A percentile compares a stretch with the other conserved stretches of the same genome.
phyloP scores from a whole-genome alignment of 2,888 invertebrate species.

The Drosophila infuscata region DNA sequence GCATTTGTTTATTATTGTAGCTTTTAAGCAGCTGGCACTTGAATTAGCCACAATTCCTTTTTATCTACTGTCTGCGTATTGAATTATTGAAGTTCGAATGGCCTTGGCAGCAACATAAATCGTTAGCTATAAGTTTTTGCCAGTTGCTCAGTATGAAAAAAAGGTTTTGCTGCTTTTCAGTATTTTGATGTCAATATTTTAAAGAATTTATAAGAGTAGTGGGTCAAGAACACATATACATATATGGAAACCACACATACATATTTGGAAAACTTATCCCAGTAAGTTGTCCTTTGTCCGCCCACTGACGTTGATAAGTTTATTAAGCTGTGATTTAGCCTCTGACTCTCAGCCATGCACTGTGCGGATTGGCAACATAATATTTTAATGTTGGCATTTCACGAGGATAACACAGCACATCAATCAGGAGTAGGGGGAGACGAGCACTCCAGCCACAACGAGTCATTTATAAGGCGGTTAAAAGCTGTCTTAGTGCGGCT shows the following conservation, averaged over 20 bases:
- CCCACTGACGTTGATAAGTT: constrained; percentile 51
- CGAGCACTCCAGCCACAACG: not conserved
- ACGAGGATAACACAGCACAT: constrained; percentile 57
- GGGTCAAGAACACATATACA: constrained; percentile 11
- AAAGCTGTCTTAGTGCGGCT: constrained; percentile 23
- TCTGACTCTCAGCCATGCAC: constrained; percentile 13
- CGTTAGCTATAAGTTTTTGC: constrained; percentile 48
- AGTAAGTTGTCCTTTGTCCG: constrained; percentile 44
- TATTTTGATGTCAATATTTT: constrained; percentile 59
- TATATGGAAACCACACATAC: constrained; percentile 10
- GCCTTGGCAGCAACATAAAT: constrained; percentile 64
- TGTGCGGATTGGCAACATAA: constrained; percentile 56
- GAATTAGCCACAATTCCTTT: not conserved
- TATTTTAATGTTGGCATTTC: constrained; percentile 70
- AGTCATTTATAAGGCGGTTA: constrained; percentile 14
- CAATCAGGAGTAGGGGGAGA: constrained; percentile 9
- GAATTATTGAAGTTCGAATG: constrained; percentile 45
- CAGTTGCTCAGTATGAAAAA: constrained; percentile 5
- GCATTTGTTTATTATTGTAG: constrained; percentile 4
- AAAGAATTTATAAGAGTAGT: constrained; percentile 43
- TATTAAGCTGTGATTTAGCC: constrained; percentile 26
- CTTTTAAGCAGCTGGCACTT: constrained; percentile 20
- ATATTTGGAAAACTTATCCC: constrained; percentile 36
- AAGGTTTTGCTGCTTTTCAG: constrained; percentile 30
- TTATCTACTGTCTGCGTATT: constrained; percentile 7